Evolutionary conservation across 2,113 vertebrate species (phyloP).

Genomic region (Eretmodus cyanostictus): DNA sequence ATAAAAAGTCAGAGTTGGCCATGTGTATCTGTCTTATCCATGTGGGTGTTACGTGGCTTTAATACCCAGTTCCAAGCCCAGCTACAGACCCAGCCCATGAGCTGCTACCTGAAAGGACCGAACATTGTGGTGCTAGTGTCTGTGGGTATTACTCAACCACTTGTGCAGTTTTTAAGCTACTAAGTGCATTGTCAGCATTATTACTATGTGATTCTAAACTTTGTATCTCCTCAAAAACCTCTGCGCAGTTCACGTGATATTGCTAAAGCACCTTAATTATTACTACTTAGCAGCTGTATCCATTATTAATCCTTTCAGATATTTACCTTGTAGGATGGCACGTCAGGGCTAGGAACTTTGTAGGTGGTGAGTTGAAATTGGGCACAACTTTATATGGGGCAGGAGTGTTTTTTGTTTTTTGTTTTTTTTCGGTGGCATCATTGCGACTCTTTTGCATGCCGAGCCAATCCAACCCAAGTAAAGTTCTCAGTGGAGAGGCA

Average conservation of each 20-base stretch:
- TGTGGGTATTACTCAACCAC: neutral
- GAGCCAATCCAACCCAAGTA: constrained; percentile 72
- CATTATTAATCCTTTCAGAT: constrained; percentile 18
- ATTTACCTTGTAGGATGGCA: neutral
- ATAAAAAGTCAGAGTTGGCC: constrained; percentile 77
- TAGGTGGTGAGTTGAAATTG: constrained; percentile 33
- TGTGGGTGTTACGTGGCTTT: constrained; percentile 25
- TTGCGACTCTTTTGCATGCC: constrained; percentile 81
- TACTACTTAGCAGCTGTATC: constrained; percentile 8
- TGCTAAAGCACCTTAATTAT: constrained; percentile 44
- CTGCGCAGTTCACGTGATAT: neutral
- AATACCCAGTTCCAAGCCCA: constrained; percentile 42
- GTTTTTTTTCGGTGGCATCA: constrained; percentile 57
- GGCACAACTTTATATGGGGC: constrained; percentile 1
- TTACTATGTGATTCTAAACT: constrained; percentile 1
- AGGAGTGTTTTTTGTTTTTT: constrained; percentile 71
- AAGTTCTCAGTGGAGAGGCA: constrained; percentile 54
- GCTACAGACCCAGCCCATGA: constrained; percentile 31
- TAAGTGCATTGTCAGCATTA: constrained; percentile 22
- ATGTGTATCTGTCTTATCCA: constrained; percentile 66
- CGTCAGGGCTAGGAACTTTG: constrained; percentile 23
- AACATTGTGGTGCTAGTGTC: constrained; percentile 5
- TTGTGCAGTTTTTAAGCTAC: constrained; percentile 33
- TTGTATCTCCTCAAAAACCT: neutral
- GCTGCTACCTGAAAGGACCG: constrained; percentile 42